Base-by-base conservation (phyloP, 35 echinoderm and acorn worm genomes). In the Apostichopus californicus region DNA sequence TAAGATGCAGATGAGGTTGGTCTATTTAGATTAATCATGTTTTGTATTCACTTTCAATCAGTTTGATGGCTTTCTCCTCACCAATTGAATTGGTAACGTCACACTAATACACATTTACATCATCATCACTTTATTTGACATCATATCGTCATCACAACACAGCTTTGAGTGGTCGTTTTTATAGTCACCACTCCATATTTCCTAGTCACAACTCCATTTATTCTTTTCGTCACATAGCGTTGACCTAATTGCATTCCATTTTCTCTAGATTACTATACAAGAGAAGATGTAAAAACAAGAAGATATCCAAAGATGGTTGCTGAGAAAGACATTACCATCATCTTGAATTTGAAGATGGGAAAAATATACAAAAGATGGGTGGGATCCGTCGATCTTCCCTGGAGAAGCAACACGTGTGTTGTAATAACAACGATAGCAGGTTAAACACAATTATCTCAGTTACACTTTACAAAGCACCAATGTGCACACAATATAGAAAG, bases 401-500 rank as follows among this genome's bases (percentile, higher is more conserved):
- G 17, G 9, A 26, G 52, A 18, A 81, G 24, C 9, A 52, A 25
- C 13, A 81, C 54, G 9, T 46, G 78, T 46, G 78, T 46, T 8
- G 78, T 81, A 81, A 14, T 81, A 46, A 46, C 78, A 81, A 81
- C 78, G 9, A 23, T 81, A 7, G 52, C 8, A 75, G 71, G 71
- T 75, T 75, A 75, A 20, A 14, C 11, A 4, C 64, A 18, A 68
- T 14, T 5, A 68, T 14, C 64, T 68, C 5, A 68, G 4, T 14
- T 17, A 14, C 13, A 68, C 18, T 14, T 68, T 9, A 17, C 64
- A 13, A 13, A 68, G 64, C 17, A 13, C 17, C 11, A 17, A 4
- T 6, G 5, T 13, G 10, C 2, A 17, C 2, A 14, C 11, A 68
- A 8, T 68, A 68, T 68, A 3, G 18, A 68, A 11, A 46, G 34